phyloP scores from a whole-genome alignment of 2,888 invertebrate species.

The Drosophila mettleri region DNA sequence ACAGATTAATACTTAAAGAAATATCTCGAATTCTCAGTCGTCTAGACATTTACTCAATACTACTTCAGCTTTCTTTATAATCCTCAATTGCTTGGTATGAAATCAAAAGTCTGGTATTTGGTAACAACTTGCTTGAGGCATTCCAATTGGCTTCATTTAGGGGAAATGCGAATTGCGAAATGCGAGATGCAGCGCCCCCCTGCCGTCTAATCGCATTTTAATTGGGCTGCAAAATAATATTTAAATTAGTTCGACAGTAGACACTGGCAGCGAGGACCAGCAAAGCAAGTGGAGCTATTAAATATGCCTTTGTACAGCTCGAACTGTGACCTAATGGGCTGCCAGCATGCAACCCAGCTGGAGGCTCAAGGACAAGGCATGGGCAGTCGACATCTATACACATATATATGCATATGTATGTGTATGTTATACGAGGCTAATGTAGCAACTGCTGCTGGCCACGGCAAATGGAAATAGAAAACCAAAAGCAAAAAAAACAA shows the following conservation, averaged over 20 bases:
- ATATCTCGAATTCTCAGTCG: no score
- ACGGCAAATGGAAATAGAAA: conserved; percentile 14
- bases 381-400: conserved; percentile 17
- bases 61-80: not conserved
- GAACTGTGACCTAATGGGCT: conserved; percentile 60
- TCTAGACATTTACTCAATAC: no score
- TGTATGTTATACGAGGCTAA: not conserved
- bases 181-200: conserved; percentile 56
- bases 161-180: conserved; percentile 40
- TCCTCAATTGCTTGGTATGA: no score
- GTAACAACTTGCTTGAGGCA: conserved; percentile 22
- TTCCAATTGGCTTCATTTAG: conserved; percentile 47
- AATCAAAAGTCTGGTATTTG: not conserved
- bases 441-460: conserved; percentile 19
- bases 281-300: conserved; percentile 53
- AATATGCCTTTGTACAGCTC: conserved; percentile 10
- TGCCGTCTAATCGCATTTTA: conserved; percentile 72
- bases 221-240: conserved; percentile 72
- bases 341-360: conserved; percentile 66
- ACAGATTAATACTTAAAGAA: no score
- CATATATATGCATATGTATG: not conserved
- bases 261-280: conserved; percentile 28
- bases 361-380: conserved; percentile 49
- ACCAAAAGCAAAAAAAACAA: conserved; percentile 7
- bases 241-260: conserved; percentile 66